Evolutionary conservation across 2,113 vertebrate species (phyloP).

Genomic region (Menura novaehollandiae): DNA sequence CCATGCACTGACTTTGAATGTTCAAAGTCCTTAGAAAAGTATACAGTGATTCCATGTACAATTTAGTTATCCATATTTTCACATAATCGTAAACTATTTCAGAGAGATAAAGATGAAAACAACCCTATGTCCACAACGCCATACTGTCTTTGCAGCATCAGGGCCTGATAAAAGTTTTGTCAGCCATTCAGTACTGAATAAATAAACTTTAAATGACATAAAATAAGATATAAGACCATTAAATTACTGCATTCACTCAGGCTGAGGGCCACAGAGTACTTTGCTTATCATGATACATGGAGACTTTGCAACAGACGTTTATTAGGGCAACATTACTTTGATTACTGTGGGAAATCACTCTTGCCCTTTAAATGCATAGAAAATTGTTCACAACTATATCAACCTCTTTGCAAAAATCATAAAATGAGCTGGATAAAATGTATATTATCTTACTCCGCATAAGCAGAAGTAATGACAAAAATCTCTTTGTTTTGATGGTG

Average conservation of each 20-base stretch:
- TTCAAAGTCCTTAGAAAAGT: neutral
- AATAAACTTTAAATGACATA: neutral
- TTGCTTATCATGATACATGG: neutral
- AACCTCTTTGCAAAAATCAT: neutral
- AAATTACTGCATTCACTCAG: neutral
- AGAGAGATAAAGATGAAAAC: neutral
- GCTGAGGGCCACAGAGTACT: neutral
- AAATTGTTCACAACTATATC: neutral
- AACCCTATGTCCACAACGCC: neutral
- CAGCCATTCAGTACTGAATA: neutral
- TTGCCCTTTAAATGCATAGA: neutral
- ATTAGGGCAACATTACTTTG: neutral
- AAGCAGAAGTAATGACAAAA: neutral
- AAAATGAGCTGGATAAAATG: neutral
- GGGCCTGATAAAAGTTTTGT: neutral
- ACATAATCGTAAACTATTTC: neutral
- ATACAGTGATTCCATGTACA: neutral
- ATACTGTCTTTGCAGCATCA: neutral
- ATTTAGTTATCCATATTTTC: neutral
- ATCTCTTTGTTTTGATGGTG: neutral
- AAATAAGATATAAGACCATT: neutral
- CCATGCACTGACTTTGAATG: neutral
- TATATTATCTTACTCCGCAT: neutral
- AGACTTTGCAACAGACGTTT: neutral
- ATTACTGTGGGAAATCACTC: neutral